These are phyloP conservation scores for Ictalurus punctatus DNA, from an alignment of 2,113 vertebrate species.

Conservation along the genomic window DNA sequence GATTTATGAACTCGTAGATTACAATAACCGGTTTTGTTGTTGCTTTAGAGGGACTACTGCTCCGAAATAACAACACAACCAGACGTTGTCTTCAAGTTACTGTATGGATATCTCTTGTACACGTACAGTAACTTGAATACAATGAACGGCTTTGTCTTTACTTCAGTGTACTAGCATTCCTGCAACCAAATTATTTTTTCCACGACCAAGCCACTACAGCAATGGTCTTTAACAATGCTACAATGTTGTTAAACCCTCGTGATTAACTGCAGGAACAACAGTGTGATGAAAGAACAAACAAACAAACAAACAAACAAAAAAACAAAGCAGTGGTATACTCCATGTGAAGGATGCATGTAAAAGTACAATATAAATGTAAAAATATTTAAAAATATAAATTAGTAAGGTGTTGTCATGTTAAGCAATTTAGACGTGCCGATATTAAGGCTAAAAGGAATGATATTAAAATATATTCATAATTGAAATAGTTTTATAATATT, in stretches of 20 bases:
- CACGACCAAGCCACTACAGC: background rate
- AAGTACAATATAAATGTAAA: too few relatives aligned
- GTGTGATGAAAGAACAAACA: background rate
- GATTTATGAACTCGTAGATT: background rate
- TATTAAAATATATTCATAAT: background rate
- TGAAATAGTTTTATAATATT: background rate
- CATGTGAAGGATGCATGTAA: too few relatives aligned
- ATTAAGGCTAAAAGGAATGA: background rate
- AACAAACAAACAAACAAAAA: background rate
- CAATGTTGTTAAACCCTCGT: background rate
- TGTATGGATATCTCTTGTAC: background rate
- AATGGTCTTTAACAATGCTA: background rate
- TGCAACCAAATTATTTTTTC: background rate
- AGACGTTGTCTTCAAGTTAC: background rate
- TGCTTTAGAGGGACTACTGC: too few relatives aligned
- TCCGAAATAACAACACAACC: background rate
- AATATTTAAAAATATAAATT: too few relatives aligned
- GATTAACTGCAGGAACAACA: background rate
- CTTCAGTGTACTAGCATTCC: background rate
- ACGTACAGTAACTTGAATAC: background rate
- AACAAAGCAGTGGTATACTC: background rate
- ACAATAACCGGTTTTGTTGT: background rate
- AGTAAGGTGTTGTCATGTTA: background rate
- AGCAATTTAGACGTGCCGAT: background rate
- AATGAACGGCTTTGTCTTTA: background rate